A percentile compares a stretch with the other conserved stretches of the same genome.
Evolutionary conservation across 2,797 vertebrate genomes (phyloP).

Genomic region (Hydrolagus colliei): DNA sequence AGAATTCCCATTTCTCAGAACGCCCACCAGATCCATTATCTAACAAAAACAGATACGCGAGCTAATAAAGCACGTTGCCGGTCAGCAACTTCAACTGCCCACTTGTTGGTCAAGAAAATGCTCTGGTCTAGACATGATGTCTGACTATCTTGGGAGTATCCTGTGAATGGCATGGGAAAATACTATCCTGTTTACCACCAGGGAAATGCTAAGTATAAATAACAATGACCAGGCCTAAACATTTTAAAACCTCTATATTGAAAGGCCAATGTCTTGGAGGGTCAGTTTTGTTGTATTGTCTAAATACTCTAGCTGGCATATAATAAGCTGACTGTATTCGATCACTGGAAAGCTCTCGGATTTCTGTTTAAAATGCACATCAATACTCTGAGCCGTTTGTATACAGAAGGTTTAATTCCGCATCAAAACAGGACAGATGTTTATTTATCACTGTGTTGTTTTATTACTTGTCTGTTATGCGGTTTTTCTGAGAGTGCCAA

Average conservation of each 20-base stretch:
- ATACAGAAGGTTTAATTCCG: slow-evolving; percentile 3
- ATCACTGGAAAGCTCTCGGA: not conserved
- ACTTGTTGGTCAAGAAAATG: slow-evolving; percentile 48
- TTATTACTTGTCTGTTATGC: not conserved
- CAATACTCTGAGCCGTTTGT: not conserved
- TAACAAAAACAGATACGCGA: slow-evolving; percentile 31
- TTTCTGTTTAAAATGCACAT: not conserved
- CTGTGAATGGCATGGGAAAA: slow-evolving; percentile 71
- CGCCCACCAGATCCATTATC: slow-evolving; percentile 26
- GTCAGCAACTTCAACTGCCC: slow-evolving; percentile 40
- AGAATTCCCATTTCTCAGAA: slow-evolving; percentile 21
- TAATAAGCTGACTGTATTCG: not conserved
- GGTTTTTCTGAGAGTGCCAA: not conserved
- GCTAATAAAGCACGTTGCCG: slow-evolving; percentile 25
- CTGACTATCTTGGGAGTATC: slow-evolving; percentile 62
- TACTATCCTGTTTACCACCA: slow-evolving; percentile 73
- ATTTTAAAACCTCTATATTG: slow-evolving; percentile 19
- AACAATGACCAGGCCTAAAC: slow-evolving; percentile 74
- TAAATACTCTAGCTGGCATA: not conserved
- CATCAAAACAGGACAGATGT: not conserved
- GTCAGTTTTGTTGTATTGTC: slow-evolving; percentile 7
- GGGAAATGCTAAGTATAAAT: slow-evolving; percentile 71
- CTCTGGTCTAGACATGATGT: slow-evolving; percentile 68
- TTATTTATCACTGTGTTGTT: not conserved
- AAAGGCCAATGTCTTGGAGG: slow-evolving; percentile 17